These are phyloP conservation scores for Talpa occidentalis DNA, from an alignment of 2,113 vertebrate species.

Conservation along the genomic window DNA sequence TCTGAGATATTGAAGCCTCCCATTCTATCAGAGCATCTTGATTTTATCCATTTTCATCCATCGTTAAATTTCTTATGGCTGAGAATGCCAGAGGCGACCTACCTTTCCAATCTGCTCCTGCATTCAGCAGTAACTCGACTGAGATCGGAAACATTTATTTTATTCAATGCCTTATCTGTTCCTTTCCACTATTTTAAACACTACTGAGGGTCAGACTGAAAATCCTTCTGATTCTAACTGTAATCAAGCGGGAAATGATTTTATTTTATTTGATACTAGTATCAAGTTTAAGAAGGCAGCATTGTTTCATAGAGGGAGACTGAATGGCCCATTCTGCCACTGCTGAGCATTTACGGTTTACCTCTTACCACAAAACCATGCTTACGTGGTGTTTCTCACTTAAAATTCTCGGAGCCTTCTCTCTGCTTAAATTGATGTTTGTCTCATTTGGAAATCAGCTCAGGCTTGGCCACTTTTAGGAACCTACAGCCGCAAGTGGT, in stretches of 20 bases:
- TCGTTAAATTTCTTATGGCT: constrained; percentile 86
- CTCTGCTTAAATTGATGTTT: background rate
- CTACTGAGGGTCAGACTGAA: constrained; percentile 83
- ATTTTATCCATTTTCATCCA: constrained; percentile 86
- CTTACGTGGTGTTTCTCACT: background rate
- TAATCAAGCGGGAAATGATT: constrained; percentile 88
- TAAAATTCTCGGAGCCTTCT: background rate
- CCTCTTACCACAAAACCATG: background rate
- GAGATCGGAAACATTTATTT: constrained; percentile 86
- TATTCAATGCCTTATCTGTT: constrained; percentile 80
- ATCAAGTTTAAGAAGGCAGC: constrained; percentile 81
- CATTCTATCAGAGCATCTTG: constrained; percentile 82
- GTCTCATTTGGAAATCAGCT: background rate
- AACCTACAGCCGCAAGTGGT: background rate
- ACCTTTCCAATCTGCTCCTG: constrained; percentile 81
- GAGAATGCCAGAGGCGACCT: constrained; percentile 76
- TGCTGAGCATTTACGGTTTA: constrained; percentile 67
- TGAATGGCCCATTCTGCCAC: constrained; percentile 65
- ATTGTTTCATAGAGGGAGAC: constrained; percentile 79
- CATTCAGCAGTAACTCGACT: constrained; percentile 81
- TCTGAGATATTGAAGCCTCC: constrained; percentile 82
- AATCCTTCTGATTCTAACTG: constrained; percentile 84
- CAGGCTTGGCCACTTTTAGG: background rate
- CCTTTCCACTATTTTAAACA: constrained; percentile 82
- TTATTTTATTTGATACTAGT: constrained; percentile 87